phyloP scores from a whole-genome alignment of 2,113 vertebrate genomes.

The Melospiza georgiana region DNA sequence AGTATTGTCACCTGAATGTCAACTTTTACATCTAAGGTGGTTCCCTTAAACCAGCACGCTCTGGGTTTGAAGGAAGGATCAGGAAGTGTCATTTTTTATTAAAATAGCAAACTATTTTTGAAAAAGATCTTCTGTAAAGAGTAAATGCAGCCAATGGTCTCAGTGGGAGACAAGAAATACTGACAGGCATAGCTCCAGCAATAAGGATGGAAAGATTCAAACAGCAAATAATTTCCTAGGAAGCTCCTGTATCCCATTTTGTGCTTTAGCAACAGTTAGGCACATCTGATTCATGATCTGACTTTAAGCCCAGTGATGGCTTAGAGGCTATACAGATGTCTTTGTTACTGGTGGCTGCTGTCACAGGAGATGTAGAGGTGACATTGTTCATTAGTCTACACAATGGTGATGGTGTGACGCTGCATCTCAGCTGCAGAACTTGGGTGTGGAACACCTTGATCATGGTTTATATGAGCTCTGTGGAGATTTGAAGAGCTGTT shows the following conservation, averaged over 20 bases:
- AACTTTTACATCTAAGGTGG: background rate
- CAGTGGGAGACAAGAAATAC: background rate
- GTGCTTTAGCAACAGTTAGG: background rate
- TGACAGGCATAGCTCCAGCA: background rate
- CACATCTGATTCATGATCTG: background rate
- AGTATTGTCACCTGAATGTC: background rate
- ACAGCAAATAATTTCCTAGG: background rate
- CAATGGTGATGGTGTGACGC: fast-evolving
- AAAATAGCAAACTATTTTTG: background rate
- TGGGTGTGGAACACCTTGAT: background rate
- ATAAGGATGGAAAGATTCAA: background rate
- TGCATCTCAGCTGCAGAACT: background rate
- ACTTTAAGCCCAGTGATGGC: background rate
- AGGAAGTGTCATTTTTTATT: background rate
- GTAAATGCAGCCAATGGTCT: background rate
- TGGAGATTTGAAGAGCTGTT: background rate
- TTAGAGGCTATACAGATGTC: background rate
- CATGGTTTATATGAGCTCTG: background rate
- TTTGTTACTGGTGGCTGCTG: background rate
- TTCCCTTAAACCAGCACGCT: background rate
- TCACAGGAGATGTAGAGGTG: background rate
- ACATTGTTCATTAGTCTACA: background rate
- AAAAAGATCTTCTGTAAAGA: background rate
- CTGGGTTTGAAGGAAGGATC: background rate
- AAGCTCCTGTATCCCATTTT: background rate